phyloP scores from a whole-genome alignment of 2,113 vertebrate genomes.

The Siniperca chuatsi region DNA sequence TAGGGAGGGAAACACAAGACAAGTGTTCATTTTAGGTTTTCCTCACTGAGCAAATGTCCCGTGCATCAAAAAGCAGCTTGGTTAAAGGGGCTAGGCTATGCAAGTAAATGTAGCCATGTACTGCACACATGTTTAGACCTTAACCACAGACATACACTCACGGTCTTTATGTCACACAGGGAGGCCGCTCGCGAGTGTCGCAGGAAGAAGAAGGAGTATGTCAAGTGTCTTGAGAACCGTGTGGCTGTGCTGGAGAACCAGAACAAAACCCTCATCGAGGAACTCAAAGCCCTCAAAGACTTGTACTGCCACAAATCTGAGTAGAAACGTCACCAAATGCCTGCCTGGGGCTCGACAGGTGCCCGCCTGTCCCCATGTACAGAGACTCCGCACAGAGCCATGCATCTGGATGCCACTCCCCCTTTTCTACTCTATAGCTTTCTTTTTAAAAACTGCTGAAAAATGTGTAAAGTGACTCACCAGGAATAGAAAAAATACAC shows the following conservation, averaged over 20 bases:
- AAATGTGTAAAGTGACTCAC: constrained; percentile 56
- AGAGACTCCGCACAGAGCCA: constrained; percentile 88
- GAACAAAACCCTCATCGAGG: constrained; percentile 99
- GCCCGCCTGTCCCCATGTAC: constrained; percentile 82
- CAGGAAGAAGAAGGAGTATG: constrained; percentile 99
- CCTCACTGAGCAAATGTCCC: too few species aligned
- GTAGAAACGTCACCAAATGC: constrained; percentile 84
- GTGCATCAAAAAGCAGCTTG: too few species aligned
- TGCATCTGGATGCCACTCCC: constrained; percentile 81
- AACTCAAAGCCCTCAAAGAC: constrained; percentile 99
- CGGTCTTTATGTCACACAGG: constrained; percentile 78
- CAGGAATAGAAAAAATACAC: constrained; percentile 28
- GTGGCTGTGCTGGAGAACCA: constrained; percentile 99
- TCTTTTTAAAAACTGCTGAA: constrained; percentile 84
- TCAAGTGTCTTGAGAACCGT: constrained; percentile 99
- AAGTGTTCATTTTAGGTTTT: too few species aligned
- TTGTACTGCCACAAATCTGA: constrained; percentile 99
- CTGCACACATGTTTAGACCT: neutral
- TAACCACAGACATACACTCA: neutral
- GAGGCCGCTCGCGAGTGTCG: constrained; percentile 98
- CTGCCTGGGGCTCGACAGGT: constrained; percentile 52
- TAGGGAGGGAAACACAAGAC: too few species aligned
- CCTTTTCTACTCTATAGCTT: constrained; percentile 92
- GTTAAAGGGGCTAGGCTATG: neutral
- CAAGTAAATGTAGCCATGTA: neutral